Evolutionary conservation across 2,113 vertebrate genomes (phyloP).

Genomic region (Silurus glanis): DNA sequence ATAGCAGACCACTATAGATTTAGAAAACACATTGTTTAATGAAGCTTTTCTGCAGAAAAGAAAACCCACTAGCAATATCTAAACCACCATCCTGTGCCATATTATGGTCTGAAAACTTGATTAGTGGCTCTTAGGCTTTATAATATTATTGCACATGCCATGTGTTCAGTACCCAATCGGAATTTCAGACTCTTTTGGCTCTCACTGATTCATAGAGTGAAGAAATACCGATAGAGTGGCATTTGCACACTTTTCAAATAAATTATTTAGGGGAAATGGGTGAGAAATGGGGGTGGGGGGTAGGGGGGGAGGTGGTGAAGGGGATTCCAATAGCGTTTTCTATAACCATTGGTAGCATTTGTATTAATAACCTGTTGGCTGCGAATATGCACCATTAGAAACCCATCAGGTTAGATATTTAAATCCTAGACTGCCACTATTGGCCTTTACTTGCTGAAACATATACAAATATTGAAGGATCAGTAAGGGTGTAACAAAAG

Average conservation of each 20-base stretch:
- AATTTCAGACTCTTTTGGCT: not conserved
- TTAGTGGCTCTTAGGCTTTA: not conserved
- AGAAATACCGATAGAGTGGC: not conserved
- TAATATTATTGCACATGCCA: not conserved
- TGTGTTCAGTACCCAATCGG: not conserved
- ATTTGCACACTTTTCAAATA: not conserved
- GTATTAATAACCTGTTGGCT: no score
- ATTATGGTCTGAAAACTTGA: not conserved
- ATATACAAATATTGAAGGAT: not conserved
- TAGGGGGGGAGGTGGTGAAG: no score
- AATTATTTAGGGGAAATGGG: not conserved
- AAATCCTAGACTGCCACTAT: no score
- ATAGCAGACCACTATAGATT: not conserved
- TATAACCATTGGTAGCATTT: no score
- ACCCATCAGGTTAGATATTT: no score
- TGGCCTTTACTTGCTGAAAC: no score
- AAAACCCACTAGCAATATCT: not conserved
- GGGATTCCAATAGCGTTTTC: no score
- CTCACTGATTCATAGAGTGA: not conserved
- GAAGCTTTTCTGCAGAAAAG: not conserved
- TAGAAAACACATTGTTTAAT: no score
- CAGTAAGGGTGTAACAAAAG: not conserved
- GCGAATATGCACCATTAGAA: no score
- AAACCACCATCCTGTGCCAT: not conserved
- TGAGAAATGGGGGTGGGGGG: no score